These are phyloP conservation scores for Siniperca undulata DNA, from an alignment of 2,797 vertebrate genomes.

Conservation along the genomic window DNA sequence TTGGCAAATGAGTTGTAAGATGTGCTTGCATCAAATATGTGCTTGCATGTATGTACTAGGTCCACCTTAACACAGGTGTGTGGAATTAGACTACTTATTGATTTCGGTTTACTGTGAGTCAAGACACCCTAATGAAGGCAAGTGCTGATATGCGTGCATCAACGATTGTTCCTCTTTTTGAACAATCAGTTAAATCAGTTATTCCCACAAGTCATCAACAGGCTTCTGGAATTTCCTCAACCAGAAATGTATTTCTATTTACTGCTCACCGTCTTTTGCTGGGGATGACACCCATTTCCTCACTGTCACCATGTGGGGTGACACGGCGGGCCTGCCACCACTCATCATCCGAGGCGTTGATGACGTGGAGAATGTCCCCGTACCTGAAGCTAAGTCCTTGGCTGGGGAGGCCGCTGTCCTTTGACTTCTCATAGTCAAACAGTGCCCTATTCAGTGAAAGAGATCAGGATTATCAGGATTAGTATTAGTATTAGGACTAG, in stretches of 20 bases:
- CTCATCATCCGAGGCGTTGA: slow-evolving; percentile 97
- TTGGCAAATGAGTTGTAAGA: neutral
- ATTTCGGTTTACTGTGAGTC: neutral
- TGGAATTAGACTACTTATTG: neutral
- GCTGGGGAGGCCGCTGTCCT: slow-evolving; percentile 97
- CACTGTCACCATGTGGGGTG: slow-evolving; percentile 94
- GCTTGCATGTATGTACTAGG: neutral
- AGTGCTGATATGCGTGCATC: neutral
- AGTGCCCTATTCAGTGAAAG: slow-evolving; percentile 86
- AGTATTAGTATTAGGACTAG: no score
- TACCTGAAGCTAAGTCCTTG: slow-evolving; percentile 98
- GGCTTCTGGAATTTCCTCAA: neutral
- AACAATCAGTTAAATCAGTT: neutral
- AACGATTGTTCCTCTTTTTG: neutral
- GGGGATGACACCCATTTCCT: slow-evolving; percentile 98
- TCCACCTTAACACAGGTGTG: neutral
- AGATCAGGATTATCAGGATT: neutral
- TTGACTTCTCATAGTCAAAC: slow-evolving; percentile 97
- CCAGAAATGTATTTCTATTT: neutral
- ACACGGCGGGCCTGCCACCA: slow-evolving; percentile 98
- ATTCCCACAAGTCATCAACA: neutral
- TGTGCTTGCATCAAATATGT: neutral
- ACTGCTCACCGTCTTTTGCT: slow-evolving; percentile 93
- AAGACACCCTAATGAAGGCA: neutral
- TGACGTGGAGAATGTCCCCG: slow-evolving; percentile 96